Evolutionary conservation across 1,140 invertebrate species (phyloP).

Genomic region (Asbolus verrucosus): DNA sequence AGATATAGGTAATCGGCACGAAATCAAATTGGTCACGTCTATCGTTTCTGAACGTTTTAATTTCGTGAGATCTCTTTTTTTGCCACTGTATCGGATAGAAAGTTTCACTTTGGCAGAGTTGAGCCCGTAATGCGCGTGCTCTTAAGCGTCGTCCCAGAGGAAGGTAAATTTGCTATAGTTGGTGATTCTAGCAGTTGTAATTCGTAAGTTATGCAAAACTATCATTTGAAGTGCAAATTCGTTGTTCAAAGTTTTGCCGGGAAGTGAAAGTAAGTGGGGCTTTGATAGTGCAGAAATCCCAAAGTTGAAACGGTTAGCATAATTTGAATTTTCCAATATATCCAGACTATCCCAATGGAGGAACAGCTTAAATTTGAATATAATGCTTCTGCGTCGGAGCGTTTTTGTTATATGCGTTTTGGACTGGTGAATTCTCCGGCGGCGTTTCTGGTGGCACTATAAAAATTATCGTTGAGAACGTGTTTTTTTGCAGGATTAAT

Average conservation of each 20-base stretch:
- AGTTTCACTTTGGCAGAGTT: slow-evolving; percentile 8
- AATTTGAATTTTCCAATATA: neutral
- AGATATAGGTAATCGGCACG: slow-evolving; percentile 13
- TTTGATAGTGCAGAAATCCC: neutral
- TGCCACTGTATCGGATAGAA: neutral
- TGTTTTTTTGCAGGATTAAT: neutral
- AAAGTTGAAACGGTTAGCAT: neutral
- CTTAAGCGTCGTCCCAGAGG: slow-evolving; percentile 28
- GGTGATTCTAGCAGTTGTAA: slow-evolving; percentile 22
- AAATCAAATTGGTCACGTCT: neutral
- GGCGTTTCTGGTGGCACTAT: neutral
- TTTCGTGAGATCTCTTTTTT: slow-evolving; percentile 2
- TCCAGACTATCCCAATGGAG: too few relatives aligned
- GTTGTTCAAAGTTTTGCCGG: slow-evolving; percentile 14
- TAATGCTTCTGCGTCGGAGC: too few relatives aligned
- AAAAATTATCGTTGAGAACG: neutral
- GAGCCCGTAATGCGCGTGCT: neutral
- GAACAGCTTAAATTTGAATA: too few relatives aligned
- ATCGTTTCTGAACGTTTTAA: slow-evolving; percentile 4
- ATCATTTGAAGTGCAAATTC: slow-evolving; percentile 36
- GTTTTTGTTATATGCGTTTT: too few relatives aligned
- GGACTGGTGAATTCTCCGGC: too few relatives aligned
- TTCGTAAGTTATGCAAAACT: slow-evolving; percentile 36
- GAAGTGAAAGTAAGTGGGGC: slow-evolving; percentile 16
- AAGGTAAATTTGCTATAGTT: slow-evolving; percentile 25